Evolutionary conservation across 2,888 invertebrate species (phyloP).

Genomic region (Balanococcus diminutus): DNA sequence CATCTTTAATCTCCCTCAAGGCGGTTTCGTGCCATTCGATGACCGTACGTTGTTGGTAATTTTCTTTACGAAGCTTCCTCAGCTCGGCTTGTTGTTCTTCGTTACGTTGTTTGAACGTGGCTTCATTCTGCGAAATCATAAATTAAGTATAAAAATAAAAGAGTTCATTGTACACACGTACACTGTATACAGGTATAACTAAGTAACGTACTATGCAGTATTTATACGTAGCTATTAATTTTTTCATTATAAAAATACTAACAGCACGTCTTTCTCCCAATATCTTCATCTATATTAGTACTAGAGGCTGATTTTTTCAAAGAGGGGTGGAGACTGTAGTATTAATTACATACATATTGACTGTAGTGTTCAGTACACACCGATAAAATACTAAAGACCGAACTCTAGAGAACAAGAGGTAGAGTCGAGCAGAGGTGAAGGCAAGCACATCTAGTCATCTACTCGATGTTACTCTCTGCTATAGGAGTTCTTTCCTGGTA

Average conservation of each 20-base stretch:
- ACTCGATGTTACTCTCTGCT: too few relatives aligned
- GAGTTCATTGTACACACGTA: too few relatives aligned
- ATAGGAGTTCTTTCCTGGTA: background rate
- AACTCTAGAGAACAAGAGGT: background rate
- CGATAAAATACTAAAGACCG: background rate
- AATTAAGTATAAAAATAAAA: background rate
- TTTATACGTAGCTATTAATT: too few relatives aligned
- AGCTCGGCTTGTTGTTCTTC: slow-evolving; percentile 62
- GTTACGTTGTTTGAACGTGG: background rate
- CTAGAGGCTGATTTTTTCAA: background rate
- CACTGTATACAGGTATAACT: too few relatives aligned
- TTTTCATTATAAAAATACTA: background rate
- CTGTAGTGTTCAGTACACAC: background rate
- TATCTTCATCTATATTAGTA: background rate
- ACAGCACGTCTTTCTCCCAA: background rate
- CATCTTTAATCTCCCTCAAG: slow-evolving; percentile 35
- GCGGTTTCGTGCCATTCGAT: slow-evolving; percentile 51
- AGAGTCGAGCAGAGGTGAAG: background rate
- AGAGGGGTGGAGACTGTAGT: background rate
- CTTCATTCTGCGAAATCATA: slow-evolving; percentile 29
- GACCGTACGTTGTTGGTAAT: slow-evolving; percentile 39
- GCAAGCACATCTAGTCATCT: too few relatives aligned
- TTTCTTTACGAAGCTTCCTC: slow-evolving; percentile 65
- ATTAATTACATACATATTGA: background rate
- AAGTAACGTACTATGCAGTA: too few relatives aligned